These are phyloP conservation scores for western clawed frog (Xenopus tropicalis) DNA, from an alignment of 2,113 vertebrate genomes.

Conservation along the genomic window UCB_Xtro_10.0 CM004447.2:150897001-150897500, in stretches of 20 bases:
- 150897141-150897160: too few relatives aligned
- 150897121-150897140: too few relatives aligned
- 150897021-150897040: neutral
- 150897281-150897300: too few relatives aligned
- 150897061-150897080: conserved; percentile 39
- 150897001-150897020: neutral
- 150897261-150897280: too few relatives aligned
- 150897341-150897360: too few relatives aligned
- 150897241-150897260: too few relatives aligned
- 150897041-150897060: conserved; percentile 11
- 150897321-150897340: neutral
- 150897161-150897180: too few relatives aligned
- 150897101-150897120: conserved; percentile 9
- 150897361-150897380: neutral
- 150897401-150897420: too few relatives aligned
- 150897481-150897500: conserved; percentile 2
- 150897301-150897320: conserved; percentile 44
- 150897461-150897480: conserved; percentile 51
- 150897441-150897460: conserved; percentile 51
- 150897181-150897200: too few relatives aligned
- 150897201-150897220: too few relatives aligned
- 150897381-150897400: neutral
- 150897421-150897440: conserved; percentile 14
- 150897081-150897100: conserved; percentile 44
- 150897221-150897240: too few relatives aligned